Evolutionary conservation across 2,113 vertebrate species (phyloP), one percentile per base, ranked within the genome.

Genomic region (Gobiocypris rarus): DNA sequence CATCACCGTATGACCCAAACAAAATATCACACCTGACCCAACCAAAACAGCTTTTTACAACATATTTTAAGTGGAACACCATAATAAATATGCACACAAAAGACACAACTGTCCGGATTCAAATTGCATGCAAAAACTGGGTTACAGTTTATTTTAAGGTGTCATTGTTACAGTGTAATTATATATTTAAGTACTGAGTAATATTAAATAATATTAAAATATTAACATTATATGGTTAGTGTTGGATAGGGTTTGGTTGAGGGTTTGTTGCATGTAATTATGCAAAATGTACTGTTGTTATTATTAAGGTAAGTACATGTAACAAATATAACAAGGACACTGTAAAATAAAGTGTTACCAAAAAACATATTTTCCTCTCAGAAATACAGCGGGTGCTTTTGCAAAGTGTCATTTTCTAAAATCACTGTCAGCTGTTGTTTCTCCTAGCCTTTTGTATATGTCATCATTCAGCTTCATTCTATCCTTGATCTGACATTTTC

Each of bases 341-440:
- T 38, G 38, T 38, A 7, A 38, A 38, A 38, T 38, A 38, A 38
- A 38, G 38, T 6, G 38, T 38, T 38, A 38, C 34, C 4, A 38
- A 38, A 38, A 31, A 38, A 38, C 1, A 2, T 1, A 11, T 48
- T 9, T 38, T 58, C 28, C 22, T 56, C 52, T 19, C 52, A 54
- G 58, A 50, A 61, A 34, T 74, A 43, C 59, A 73, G 52, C 78
- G 50, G 41, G 58, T 75, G 69, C 45, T 70, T 83, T 81, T 28
- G 75, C 54, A 84, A 71, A 86, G 73, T 67, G 75, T 83, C 70
- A 83, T 74, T 86, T 82, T 83, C 77, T 82, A 4, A 86, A 86
- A 86, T 86, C 82, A 81, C 41, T 86, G 58, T 75, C 85, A 86
- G 85, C 85, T 86, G 80, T 75, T 28, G 52, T 54, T 54, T 54